Conservation (phyloP, 2,797 vertebrate genomes). For the Phoxinus dragarum region DNA sequence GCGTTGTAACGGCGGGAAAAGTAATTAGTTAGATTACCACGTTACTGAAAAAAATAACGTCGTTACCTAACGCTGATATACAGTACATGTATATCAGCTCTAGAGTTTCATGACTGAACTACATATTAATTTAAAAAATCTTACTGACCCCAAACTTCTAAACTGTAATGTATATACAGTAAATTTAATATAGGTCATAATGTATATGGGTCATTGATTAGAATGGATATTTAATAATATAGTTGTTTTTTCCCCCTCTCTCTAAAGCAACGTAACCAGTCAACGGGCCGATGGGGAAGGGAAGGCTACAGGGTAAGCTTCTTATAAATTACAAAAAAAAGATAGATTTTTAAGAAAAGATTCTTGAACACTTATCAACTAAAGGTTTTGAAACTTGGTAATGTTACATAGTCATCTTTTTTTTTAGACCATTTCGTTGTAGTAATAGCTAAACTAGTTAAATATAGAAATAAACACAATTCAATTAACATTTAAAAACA, state of each 20-base stretch:
- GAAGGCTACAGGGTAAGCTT: conserved; percentile 9
- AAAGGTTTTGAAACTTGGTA: not conserved
- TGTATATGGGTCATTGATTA: not conserved
- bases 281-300: not conserved
- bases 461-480: not conserved
- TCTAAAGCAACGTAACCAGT: not conserved
- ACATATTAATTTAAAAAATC: no score
- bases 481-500: not conserved
- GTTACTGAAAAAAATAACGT: no score
- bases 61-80: no score
- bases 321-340: not conserved
- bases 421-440: not conserved
- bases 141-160: not conserved
- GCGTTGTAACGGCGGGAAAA: no score
- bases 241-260: not conserved
- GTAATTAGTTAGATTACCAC: no score
- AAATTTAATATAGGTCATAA: not conserved
- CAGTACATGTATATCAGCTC: not conserved
- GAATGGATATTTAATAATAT: not conserved
- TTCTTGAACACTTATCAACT: not conserved
- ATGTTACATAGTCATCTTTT: not conserved
- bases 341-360: not conserved
- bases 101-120: not conserved
- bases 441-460: not conserved
- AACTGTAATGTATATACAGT: not conserved